Base-by-base conservation (phyloP, 2,113 vertebrate genomes). In the Diphyllodes magnificus region DNA sequence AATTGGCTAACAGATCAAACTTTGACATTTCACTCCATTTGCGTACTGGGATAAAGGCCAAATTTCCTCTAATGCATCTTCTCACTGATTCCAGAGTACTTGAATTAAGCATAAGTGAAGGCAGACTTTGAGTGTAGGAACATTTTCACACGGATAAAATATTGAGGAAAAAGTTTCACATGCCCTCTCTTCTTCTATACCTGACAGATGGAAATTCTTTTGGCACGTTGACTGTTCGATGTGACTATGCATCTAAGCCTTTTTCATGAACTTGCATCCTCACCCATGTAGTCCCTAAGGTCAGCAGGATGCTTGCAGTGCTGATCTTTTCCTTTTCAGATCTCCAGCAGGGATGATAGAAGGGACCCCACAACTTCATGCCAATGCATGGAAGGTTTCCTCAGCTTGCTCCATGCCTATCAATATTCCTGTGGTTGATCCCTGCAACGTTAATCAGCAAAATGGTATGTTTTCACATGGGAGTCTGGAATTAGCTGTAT, bases 281-380 rank as follows among this genome's bases (percentile, higher is more conserved):
- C 11, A 65, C 10, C 9, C 5, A 10, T 19, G n/a, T 27, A 66
- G 42, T 50, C 44, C 21, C 19, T 64, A 51, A 69, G 12, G 16
- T 56, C 71, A 80, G 25, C 33, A 77, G 75, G 30, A 63, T 0
- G 1, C 64, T 39, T 94, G 35, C 59, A 72, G 33, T 59, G 17
- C 50, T 63, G 6, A 37, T 57, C 11, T 63, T 84, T 88, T 94
- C 39, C 35, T 88, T 91, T 95, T 42, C 89, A 99, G 99, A 50
- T 99, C 99, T 95, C 99, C 99, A 56, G 98, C 99, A 61, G 99
- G 99, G 57, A 99, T 99, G 99, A 99, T 99, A 88, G 99, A 99
- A 97, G 99, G 98, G 25, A 99, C 99, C 2, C 99, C 99, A 47
- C 99, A 99, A 94, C 98, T 99, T 82, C 99, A 99, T 70, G 98